Conservation (phyloP, 2,797 vertebrate species). For the Coregonus ussuriensis region DNA sequence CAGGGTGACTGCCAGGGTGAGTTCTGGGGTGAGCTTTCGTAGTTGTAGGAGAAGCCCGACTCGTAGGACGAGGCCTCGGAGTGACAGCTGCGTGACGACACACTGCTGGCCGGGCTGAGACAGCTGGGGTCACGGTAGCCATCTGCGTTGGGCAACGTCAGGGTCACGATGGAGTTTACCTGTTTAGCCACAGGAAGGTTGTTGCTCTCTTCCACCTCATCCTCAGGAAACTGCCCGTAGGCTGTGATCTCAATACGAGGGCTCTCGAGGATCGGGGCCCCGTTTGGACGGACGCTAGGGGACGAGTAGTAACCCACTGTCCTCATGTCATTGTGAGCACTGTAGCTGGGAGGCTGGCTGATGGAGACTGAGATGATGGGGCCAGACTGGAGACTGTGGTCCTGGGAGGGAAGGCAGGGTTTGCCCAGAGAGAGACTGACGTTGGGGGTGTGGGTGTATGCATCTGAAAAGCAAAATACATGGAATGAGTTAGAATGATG, state of each 20-base stretch:
- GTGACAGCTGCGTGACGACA: constrained; percentile 95
- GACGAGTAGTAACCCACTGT: constrained; percentile 81
- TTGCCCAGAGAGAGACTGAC: constrained; percentile 83
- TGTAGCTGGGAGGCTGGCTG: constrained; percentile 79
- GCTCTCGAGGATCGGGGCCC: constrained; percentile 88
- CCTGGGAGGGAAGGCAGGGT: constrained; percentile 83
- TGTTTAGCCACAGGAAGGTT: constrained; percentile 76
- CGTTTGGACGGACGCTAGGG: constrained; percentile 78
- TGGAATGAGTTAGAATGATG: background rate
- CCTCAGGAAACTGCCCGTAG: constrained; percentile 88
- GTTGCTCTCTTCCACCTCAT: constrained; percentile 79
- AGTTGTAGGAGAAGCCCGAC: constrained; percentile 91
- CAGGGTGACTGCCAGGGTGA: constrained; percentile 97
- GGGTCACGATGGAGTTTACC: constrained; percentile 85
- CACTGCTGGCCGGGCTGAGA: constrained; percentile 94
- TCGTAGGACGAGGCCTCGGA: constrained; percentile 96
- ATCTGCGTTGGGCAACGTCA: constrained; percentile 88
- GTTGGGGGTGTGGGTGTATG: constrained; percentile 85
- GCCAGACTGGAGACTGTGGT: constrained; percentile 76
- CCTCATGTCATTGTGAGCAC: constrained; percentile 76
- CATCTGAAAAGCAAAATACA: constrained; percentile 80
- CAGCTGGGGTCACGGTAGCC: constrained; percentile 92
- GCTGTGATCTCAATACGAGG: constrained; percentile 97
- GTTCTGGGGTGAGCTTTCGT: constrained; percentile 90
- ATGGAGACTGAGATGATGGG: constrained; percentile 80